Percentiles rank a stretch among this genome's conserved stretches.
These are phyloP conservation scores for Piprites chloris DNA, from an alignment of 2,113 vertebrate genomes.

Conservation along the genomic window DNA sequence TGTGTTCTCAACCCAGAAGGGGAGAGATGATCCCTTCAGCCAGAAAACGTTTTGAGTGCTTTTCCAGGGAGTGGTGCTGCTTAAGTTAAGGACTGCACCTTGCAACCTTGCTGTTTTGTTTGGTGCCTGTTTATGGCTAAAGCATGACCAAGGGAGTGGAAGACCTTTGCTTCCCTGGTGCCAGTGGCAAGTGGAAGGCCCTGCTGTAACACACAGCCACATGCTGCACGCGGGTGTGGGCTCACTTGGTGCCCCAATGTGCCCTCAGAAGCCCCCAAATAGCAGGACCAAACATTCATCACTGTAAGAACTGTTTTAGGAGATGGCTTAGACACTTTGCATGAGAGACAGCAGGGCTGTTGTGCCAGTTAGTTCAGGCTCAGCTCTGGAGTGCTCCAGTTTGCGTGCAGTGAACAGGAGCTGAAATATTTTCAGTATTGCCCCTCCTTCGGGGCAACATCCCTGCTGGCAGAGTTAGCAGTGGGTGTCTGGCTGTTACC, in stretches of 20 bases:
- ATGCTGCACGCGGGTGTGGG: not conserved
- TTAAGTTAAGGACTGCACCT: not conserved
- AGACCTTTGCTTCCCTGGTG: not conserved
- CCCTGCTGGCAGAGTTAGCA: not conserved
- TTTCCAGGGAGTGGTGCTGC: not conserved
- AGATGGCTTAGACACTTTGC: not conserved
- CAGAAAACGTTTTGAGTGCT: not conserved
- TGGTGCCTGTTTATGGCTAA: not conserved
- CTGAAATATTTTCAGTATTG: fast-evolving
- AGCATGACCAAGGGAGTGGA: not conserved
- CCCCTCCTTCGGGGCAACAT: not conserved
- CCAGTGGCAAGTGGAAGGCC: not conserved
- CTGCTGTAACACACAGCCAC: fast-evolving
- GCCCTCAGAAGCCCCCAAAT: not conserved
- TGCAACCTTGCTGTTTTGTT: not conserved
- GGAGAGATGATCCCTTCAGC: not conserved
- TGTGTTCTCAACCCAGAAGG: not conserved
- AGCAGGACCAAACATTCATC: not conserved
- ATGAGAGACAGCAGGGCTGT: not conserved
- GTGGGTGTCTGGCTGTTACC: not conserved
- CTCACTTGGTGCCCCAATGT: not conserved
- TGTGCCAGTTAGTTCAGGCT: not conserved
- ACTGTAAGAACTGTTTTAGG: not conserved
- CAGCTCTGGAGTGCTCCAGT: not conserved
- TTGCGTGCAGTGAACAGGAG: not conserved